Conservation (phyloP, 2,113 vertebrate genomes). For the Sturnira hondurensis region DNA sequence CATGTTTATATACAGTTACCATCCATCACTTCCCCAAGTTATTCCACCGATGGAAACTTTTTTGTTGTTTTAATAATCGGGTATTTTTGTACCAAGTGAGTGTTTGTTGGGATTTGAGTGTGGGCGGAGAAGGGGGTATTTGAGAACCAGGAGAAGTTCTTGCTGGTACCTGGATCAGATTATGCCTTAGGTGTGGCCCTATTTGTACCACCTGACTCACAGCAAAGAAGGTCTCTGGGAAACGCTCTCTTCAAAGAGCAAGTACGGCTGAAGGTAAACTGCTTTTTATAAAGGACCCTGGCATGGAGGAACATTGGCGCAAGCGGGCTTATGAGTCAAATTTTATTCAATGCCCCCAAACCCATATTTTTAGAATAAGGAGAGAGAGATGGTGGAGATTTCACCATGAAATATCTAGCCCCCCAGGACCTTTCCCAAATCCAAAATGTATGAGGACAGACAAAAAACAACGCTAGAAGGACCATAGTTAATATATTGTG, state of each 20-base stretch:
- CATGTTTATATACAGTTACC: not conserved
- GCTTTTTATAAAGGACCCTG: not conserved
- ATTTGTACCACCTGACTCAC: not conserved
- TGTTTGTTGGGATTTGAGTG: not conserved
- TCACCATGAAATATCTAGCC: not conserved
- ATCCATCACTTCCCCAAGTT: not conserved
- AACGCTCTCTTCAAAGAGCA: not conserved
- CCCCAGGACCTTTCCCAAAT: not conserved
- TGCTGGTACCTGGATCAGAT: fast-evolving
- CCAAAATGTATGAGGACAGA: not conserved
- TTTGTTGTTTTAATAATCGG: not conserved
- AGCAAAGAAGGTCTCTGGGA: not conserved
- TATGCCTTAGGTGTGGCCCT: not conserved
- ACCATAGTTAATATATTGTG: not conserved
- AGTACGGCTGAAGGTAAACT: not conserved
- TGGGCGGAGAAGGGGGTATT: not conserved
- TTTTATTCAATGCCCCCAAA: not conserved
- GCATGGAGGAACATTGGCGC: not conserved
- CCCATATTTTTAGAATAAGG: not conserved
- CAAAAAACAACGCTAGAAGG: not conserved
- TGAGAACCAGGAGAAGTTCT: not conserved
- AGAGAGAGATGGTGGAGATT: not conserved
- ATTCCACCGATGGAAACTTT: not conserved
- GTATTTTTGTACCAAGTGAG: not conserved
- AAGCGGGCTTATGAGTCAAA: not conserved